phyloP scores from a whole-genome alignment of 2,797 vertebrate genomes.

The Labeo calbasu region DNA sequence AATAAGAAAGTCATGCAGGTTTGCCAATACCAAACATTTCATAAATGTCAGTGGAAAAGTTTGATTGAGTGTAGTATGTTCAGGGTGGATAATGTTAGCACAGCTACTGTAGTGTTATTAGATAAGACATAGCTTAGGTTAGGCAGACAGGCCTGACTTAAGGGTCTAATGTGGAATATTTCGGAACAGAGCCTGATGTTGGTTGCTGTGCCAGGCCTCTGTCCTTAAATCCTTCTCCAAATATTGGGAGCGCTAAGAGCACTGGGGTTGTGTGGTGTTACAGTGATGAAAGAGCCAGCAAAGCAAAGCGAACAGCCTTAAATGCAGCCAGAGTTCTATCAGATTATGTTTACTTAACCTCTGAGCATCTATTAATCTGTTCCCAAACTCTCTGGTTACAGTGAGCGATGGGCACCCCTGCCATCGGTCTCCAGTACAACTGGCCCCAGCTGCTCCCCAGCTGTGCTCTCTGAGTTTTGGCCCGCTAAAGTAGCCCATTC shows the following conservation, averaged over 20 bases:
- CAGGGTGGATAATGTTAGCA: neutral
- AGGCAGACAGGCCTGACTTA: conserved; percentile 33
- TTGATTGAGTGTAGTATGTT: conserved; percentile 15
- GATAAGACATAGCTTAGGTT: conserved; percentile 38
- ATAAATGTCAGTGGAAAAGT: conserved; percentile 2
- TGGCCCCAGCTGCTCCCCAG: conserved; percentile 60
- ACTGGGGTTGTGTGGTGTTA: conserved; percentile 31
- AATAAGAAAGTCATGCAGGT: neutral
- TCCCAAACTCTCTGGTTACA: conserved; percentile 57
- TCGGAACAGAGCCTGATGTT: conserved; percentile 42
- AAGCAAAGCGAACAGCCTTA: conserved; percentile 47
- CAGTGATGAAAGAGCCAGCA: conserved; percentile 49
- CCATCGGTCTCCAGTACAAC: conserved; percentile 50
- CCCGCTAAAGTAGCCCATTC: conserved; percentile 17
- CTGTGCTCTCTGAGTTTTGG: conserved; percentile 49
- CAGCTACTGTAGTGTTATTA: conserved; percentile 31
- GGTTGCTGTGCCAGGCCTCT: conserved; percentile 15
- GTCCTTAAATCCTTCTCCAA: conserved; percentile 48
- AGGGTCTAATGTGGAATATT: conserved; percentile 40
- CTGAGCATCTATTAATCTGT: conserved; percentile 62
- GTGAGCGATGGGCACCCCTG: conserved; percentile 40
- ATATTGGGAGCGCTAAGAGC: conserved; percentile 45
- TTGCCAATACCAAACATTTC: neutral
- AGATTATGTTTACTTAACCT: conserved; percentile 62
- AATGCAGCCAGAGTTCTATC: conserved; percentile 57